A percentile compares a stretch with the other conserved stretches of the same genome.
Conservation (phyloP, 2,888 invertebrate genomes). For the Ceraclea dissimilis region DNA sequence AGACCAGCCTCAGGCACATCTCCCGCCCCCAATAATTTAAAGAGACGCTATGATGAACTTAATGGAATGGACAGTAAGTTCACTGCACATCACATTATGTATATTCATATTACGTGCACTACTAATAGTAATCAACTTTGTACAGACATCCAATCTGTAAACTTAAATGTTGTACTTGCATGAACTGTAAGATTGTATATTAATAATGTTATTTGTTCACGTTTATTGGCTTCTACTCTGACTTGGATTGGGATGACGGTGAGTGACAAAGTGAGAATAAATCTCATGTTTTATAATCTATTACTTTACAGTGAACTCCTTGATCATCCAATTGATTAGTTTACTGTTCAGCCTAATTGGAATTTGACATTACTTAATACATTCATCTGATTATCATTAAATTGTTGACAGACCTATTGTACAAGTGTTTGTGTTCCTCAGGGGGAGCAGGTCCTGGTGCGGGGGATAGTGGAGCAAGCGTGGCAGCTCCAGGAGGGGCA, state of each 20-base stretch:
- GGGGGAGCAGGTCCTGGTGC: conserved; percentile 15
- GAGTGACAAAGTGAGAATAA: conserved; percentile 32
- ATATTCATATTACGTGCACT: too few species aligned
- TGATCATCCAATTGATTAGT: too few species aligned
- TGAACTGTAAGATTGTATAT: conserved; percentile 12
- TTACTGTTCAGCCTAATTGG: too few species aligned
- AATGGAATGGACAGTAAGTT: conserved; percentile 82
- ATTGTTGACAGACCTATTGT: too few species aligned
- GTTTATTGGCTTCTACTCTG: conserved; percentile 52
- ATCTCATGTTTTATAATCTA: conserved; percentile 23
- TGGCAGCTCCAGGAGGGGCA: conserved; percentile 20
- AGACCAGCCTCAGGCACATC: conserved; percentile 34
- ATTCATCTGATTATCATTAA: too few species aligned
- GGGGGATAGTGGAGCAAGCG: background rate
- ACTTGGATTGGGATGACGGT: conserved; percentile 59
- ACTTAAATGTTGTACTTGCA: background rate
- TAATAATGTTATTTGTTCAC: conserved; percentile 33
- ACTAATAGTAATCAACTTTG: background rate
- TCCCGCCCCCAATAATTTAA: conserved; percentile 47
- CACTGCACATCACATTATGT: background rate
- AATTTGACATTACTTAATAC: too few species aligned
- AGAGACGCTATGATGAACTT: conserved; percentile 83
- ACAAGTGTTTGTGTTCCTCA: too few species aligned
- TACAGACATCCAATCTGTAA: too few species aligned
- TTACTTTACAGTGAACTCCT: too few species aligned